phyloP scores from a whole-genome alignment of 1,140 invertebrate species.

The Macrocentrus cingulum region DNA sequence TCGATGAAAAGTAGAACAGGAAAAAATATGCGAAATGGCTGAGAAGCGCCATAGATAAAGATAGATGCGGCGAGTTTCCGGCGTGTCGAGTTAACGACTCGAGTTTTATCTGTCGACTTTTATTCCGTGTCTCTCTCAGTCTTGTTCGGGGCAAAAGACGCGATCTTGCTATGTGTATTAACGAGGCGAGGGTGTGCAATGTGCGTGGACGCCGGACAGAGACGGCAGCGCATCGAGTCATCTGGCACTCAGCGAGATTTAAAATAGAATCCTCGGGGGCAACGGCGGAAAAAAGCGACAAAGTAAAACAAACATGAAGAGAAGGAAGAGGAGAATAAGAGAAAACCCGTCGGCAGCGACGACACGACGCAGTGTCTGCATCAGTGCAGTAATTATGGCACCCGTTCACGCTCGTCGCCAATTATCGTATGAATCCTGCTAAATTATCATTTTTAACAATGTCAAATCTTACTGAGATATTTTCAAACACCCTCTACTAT shows the following conservation, averaged over 20 bases:
- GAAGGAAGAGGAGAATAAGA: too few relatives aligned
- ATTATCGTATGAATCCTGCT: conserved; percentile 15
- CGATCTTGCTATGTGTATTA: conserved; percentile 15
- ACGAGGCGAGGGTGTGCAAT: conserved; percentile 21
- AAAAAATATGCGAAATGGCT: conserved; percentile 28
- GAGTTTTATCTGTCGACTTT: conserved; percentile 41
- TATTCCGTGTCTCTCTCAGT: conserved; percentile 24
- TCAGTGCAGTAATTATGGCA: conserved; percentile 13
- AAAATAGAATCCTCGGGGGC: conserved; percentile 48
- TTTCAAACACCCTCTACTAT: neutral
- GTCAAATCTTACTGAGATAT: neutral
- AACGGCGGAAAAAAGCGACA: conserved; percentile 28
- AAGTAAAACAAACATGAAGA: conserved; percentile 26
- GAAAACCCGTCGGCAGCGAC: conserved; percentile 15
- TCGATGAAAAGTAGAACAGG: conserved; percentile 17
- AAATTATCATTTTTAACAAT: conserved; percentile 16
- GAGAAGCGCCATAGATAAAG: conserved; percentile 47
- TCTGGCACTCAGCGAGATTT: conserved; percentile 56
- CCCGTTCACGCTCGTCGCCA: conserved; percentile 14
- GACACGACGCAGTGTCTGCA: neutral
- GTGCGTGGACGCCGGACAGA: conserved; percentile 19
- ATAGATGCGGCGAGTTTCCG: conserved; percentile 54
- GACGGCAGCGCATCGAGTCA: conserved; percentile 43
- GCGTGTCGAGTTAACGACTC: conserved; percentile 55
- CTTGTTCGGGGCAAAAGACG: conserved; percentile 17